Evolutionary conservation across 2,797 vertebrate species (phyloP).

Genomic region (Ara ararauna): DNA sequence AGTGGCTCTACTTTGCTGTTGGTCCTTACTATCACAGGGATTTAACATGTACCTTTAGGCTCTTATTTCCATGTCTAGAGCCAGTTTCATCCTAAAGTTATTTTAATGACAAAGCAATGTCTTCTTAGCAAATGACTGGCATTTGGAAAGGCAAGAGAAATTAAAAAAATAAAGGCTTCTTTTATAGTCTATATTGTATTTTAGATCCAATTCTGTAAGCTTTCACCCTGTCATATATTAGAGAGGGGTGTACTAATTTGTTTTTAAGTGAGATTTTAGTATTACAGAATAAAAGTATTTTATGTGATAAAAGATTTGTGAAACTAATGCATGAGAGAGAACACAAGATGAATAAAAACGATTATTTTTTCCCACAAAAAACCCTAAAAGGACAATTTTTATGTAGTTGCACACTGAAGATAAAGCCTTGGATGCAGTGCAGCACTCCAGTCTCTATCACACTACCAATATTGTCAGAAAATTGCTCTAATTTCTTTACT

Average conservation of each 20-base stretch:
- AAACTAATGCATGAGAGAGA: not conserved
- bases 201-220: not conserved
- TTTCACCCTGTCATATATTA: not conserved
- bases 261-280: not conserved
- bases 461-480: conserved; percentile 4
- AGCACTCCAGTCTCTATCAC: not conserved
- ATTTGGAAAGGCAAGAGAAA: not conserved
- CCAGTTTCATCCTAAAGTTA: not conserved
- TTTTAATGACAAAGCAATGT: not conserved
- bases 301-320: not conserved
- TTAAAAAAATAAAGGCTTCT: not conserved
- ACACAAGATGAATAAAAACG: not conserved
- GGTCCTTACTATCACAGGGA: not conserved
- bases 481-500: not conserved
- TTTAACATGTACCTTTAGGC: not conserved
- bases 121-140: not conserved
- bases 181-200: not conserved
- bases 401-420: not conserved
- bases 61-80: not conserved
- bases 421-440: not conserved
- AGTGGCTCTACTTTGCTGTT: not conserved
- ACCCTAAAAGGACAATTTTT: not conserved
- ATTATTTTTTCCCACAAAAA: not conserved
- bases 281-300: not conserved
- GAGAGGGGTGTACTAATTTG: not conserved